phyloP scores from a whole-genome alignment of 2,113 vertebrate genomes.

The Aldabrachelys gigantea region DNA sequence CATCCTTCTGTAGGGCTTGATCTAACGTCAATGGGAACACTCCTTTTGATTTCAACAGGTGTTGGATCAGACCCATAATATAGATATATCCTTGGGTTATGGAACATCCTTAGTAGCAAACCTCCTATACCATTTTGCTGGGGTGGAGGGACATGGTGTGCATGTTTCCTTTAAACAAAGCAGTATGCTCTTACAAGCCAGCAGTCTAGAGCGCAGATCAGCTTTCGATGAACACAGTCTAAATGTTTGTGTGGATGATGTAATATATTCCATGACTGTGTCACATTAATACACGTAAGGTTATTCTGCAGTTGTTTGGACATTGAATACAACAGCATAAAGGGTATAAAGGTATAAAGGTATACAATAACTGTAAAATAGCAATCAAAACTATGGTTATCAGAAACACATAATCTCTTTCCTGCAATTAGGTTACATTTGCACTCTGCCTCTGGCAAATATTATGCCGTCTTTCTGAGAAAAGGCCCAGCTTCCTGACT shows the following conservation, averaged over 20 bases:
- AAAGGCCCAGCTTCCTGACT: background rate
- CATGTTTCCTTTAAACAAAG: background rate
- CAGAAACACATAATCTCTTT: background rate
- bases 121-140: background rate
- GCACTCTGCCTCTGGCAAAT: background rate
- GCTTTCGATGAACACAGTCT: background rate
- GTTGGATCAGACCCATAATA: background rate
- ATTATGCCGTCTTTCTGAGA: background rate
- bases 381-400: background rate
- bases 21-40: background rate
- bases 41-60: background rate
- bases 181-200: background rate
- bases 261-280: background rate
- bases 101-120: background rate
- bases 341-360: too few species aligned
- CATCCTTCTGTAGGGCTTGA: background rate
- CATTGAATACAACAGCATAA: background rate
- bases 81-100: background rate
- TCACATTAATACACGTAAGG: background rate
- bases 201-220: background rate
- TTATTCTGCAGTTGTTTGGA: background rate
- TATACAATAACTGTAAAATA: background rate
- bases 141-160: background rate
- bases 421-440: background rate
- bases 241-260: background rate